Conservation (phyloP, 1,140 invertebrate genomes). For the Anthonomus grandis region DNA sequence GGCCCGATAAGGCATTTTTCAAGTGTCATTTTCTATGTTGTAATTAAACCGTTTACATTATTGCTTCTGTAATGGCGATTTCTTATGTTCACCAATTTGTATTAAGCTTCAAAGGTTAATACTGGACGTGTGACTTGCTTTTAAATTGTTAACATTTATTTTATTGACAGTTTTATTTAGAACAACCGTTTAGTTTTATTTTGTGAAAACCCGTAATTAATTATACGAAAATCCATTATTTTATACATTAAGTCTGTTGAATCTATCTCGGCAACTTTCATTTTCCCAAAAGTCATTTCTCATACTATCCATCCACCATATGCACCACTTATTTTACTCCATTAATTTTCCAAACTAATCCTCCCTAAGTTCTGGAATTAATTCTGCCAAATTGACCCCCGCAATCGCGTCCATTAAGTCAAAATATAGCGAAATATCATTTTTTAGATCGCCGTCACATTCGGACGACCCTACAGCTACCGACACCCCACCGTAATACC, state of each 20-base stretch:
- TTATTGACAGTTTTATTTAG: too few species aligned
- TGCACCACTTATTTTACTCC: slow-evolving; percentile 15
- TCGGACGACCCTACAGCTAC: not conserved
- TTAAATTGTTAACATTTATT: too few species aligned
- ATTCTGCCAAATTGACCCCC: slow-evolving; percentile 26
- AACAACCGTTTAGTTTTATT: too few species aligned
- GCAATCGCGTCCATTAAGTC: slow-evolving; percentile 25
- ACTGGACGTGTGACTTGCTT: too few species aligned
- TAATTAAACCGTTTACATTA: slow-evolving; percentile 10
- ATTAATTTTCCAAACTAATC: slow-evolving; percentile 10
- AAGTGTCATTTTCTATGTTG: slow-evolving; percentile 18
- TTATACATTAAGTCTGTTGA: too few species aligned
- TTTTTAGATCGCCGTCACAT: slow-evolving; percentile 18
- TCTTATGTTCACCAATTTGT: too few species aligned
- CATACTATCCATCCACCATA: too few species aligned
- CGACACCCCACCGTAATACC: slow-evolving; percentile 21
- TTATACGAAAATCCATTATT: too few species aligned
- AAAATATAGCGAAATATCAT: slow-evolving; percentile 21
- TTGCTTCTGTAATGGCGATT: slow-evolving; percentile 1
- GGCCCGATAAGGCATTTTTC: slow-evolving; percentile 9
- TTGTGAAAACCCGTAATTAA: too few species aligned
- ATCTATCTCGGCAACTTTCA: too few species aligned
- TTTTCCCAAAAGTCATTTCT: too few species aligned
- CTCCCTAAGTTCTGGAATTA: slow-evolving; percentile 9
- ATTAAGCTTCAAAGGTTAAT: too few species aligned